phyloP scores from a whole-genome alignment of 1,140 invertebrate species.

The Leptinotarsa texana region DNA sequence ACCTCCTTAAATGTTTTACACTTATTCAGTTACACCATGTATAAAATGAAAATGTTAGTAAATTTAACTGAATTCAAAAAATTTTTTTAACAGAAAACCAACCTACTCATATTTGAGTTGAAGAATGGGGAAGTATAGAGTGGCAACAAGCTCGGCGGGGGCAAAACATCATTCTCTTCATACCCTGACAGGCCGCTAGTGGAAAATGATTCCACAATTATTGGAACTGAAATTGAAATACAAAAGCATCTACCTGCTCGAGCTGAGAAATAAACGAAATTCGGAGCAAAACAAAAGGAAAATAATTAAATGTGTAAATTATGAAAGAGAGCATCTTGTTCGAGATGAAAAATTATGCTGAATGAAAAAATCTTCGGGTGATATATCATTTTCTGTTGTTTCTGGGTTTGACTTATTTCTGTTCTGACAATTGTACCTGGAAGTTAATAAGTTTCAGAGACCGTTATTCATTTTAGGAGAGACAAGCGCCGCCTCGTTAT shows the following conservation, averaged over 20 bases:
- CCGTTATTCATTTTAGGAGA: slow-evolving; percentile 30
- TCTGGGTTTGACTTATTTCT: slow-evolving; percentile 22
- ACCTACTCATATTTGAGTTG: no score
- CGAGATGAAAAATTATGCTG: slow-evolving; percentile 21
- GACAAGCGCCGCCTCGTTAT: slow-evolving; percentile 9
- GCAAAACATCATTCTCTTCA: no score
- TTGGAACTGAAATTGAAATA: slow-evolving; percentile 10
- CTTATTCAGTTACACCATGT: no score
- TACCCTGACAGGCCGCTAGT: no score
- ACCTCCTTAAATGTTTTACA: no score
- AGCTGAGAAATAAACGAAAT: slow-evolving; percentile 11
- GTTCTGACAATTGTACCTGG: slow-evolving; percentile 21
- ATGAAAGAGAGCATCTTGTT: slow-evolving; percentile 11
- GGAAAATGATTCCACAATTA: slow-evolving; percentile 14
- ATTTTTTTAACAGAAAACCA: no score
- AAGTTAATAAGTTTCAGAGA: slow-evolving; percentile 24
- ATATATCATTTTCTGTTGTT: slow-evolving; percentile 20
- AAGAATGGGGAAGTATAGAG: no score
- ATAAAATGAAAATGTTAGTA: no score
- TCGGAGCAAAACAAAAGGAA: slow-evolving; percentile 24
- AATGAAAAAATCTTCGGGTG: slow-evolving; percentile 23
- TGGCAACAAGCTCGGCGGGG: no score
- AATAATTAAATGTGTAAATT: slow-evolving; percentile 27
- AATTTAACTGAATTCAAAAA: no score
- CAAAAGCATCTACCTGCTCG: slow-evolving; percentile 15